Evolutionary conservation across 2,113 vertebrate genomes (phyloP).

Genomic region (Meleagris gallopavo): DNA sequence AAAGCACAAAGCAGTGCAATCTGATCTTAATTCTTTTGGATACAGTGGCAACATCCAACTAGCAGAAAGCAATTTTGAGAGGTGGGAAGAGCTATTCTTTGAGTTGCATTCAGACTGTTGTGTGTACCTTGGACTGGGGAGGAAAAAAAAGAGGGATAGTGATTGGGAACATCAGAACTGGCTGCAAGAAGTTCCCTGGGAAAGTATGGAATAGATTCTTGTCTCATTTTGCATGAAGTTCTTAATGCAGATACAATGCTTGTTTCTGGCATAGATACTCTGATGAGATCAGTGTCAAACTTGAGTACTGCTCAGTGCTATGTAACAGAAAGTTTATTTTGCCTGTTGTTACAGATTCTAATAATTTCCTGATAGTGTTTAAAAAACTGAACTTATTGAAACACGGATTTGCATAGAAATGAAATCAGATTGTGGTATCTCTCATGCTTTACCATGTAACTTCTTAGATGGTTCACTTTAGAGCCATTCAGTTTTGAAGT

Average conservation of each 20-base stretch:
- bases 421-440: not conserved
- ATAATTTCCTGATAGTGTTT: not conserved
- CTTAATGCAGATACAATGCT: not conserved
- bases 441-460: too few species aligned
- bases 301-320: not conserved
- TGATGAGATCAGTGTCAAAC: not conserved
- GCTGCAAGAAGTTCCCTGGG: not conserved
- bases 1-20: not conserved
- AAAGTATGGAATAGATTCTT: not conserved
- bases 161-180: not conserved
- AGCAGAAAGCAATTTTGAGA: not conserved
- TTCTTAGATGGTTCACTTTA: accelerated
- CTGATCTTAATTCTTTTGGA: not conserved
- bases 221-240: not conserved
- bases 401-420: not conserved
- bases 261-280: not conserved
- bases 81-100: not conserved
- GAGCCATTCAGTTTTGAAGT: not conserved
- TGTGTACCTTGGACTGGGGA: not conserved
- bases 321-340: not conserved
- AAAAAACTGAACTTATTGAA: not conserved
- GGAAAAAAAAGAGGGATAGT: not conserved
- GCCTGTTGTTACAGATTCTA: not conserved
- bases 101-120: not conserved
- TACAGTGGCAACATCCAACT: not conserved